Percentiles rank a stretch among this genome's conserved stretches.
Evolutionary conservation across 2,888 invertebrate species (phyloP).

Genomic region (Nephrotoma guestfalica): DNA sequence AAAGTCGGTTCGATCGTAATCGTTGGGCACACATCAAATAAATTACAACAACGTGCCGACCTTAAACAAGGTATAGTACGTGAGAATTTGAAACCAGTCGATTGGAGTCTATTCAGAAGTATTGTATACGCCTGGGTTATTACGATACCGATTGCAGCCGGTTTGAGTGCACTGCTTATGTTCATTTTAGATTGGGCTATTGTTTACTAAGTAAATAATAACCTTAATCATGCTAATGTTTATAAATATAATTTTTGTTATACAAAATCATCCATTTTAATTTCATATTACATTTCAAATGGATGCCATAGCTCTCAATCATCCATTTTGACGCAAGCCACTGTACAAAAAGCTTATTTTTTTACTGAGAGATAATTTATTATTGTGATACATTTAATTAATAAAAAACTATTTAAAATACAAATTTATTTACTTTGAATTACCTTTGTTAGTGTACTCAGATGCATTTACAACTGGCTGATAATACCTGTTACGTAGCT

Average conservation of each 20-base stretch:
- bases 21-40: conserved; percentile 64
- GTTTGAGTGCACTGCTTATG: conserved; percentile 74
- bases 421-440: too few species aligned
- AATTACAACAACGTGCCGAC: conserved; percentile 48
- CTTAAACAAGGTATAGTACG: conserved; percentile 6
- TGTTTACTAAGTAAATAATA: background rate
- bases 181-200: conserved; percentile 20
- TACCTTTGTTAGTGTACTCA: too few species aligned
- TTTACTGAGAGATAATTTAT: too few species aligned
- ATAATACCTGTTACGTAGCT: too few species aligned
- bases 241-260: background rate
- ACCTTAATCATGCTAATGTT: background rate
- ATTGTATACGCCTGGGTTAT: conserved; percentile 97
- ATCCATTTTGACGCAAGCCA: too few species aligned
- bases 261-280: background rate
- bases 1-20: conserved; percentile 98
- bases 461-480: too few species aligned
- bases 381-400: too few species aligned
- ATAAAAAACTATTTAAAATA: too few species aligned
- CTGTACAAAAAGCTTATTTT: too few species aligned
- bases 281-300: too few species aligned
- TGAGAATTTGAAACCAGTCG: conserved; percentile 19
- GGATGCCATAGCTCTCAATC: too few species aligned
- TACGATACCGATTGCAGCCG: conserved; percentile 87
- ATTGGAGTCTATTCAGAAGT: conserved; percentile 50